Evolutionary conservation across 2,113 vertebrate species (phyloP), one percentile per base, ranked within the genome.

Genomic region (Philantomba maxwellii): DNA sequence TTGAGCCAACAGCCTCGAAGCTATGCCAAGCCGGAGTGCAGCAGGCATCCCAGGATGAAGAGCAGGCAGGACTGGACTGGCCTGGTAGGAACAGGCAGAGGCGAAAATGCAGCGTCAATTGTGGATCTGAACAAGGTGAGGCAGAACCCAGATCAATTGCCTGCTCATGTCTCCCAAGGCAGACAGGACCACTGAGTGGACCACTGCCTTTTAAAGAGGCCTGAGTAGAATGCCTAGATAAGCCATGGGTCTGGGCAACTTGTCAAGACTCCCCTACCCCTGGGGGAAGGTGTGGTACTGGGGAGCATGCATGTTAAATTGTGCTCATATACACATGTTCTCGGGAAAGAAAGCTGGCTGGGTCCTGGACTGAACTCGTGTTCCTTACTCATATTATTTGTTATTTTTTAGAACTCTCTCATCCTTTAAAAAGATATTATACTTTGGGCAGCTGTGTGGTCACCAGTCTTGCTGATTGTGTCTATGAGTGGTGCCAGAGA

Each of bases 31-130:
- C 53, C 2, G 3, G 28, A 30, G 73, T 33, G 45, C 39, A 43
- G 80, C 96, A 66, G 94, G 84, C 84, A 53, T 26, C 30, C 60
- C 16, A n/a, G 49, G 87, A 19, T 28, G 53, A 90, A 23, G 23
- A 49, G 55, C 91, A 57, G 95, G 55, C 86, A 94, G 90, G 94
- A 91, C 86, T 5, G 45, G 87, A 33, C 96, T 55, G 89, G 96
- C 94, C 88, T 80, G 75, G 88, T 9, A 36, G 11, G 58, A 85
- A 82, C 88, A 90, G 53, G 66, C 75, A 33, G 81, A 92, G 64
- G 51, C 80, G 70, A 75, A 91, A 78, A n/a, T 1, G 45, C n/a
- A 47, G 75, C 30, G 6, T 21, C 80, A 36, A 3, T 13, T 3
- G 28, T 12, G 11, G 83, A 51, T 26, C 7, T 43, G 87, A 89